A percentile compares a stretch with the other conserved stretches of the same genome.
Conservation (phyloP, 2,113 vertebrate species). For the Nematolebias whitei region DNA sequence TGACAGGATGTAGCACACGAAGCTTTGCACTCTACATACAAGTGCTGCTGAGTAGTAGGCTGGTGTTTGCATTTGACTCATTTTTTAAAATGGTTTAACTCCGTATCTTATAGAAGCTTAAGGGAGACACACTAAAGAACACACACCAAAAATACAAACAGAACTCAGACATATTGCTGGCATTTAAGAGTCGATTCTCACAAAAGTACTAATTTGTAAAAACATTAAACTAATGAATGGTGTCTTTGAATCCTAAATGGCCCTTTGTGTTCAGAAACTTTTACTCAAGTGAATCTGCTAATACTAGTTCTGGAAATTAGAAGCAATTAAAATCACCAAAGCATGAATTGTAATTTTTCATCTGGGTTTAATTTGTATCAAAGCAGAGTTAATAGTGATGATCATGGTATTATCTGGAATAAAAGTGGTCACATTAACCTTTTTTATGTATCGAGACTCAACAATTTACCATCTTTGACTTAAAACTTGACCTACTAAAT, state of each 20-base stretch:
- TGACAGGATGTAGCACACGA: conserved; percentile 19
- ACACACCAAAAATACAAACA: conserved; percentile 28
- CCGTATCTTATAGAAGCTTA: conserved; percentile 21
- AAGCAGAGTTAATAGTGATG: not conserved
- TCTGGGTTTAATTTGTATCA: not conserved
- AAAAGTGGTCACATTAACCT: not conserved
- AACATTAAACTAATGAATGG: not conserved
- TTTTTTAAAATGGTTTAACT: conserved; percentile 45
- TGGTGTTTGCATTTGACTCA: conserved; percentile 52
- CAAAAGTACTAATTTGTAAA: not conserved
- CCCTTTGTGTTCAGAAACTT: too few relatives aligned
- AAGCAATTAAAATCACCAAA: not conserved
- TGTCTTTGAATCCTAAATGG: conserved; percentile 2
- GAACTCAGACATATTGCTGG: conserved; percentile 35
- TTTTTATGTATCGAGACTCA: not conserved
- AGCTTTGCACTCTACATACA: conserved; percentile 10
- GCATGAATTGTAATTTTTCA: not conserved
- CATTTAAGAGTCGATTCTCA: conserved; percentile 21
- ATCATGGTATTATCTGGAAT: not conserved
- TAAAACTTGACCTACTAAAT: not conserved
- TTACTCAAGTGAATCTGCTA: too few relatives aligned
- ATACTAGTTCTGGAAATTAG: not conserved
- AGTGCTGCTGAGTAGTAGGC: conserved; percentile 38
- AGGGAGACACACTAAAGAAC: conserved; percentile 48
- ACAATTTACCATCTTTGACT: not conserved